These are phyloP conservation scores for Hipposideros larvatus DNA, from an alignment of 2,797 vertebrate genomes.

Conservation along the genomic window DNA sequence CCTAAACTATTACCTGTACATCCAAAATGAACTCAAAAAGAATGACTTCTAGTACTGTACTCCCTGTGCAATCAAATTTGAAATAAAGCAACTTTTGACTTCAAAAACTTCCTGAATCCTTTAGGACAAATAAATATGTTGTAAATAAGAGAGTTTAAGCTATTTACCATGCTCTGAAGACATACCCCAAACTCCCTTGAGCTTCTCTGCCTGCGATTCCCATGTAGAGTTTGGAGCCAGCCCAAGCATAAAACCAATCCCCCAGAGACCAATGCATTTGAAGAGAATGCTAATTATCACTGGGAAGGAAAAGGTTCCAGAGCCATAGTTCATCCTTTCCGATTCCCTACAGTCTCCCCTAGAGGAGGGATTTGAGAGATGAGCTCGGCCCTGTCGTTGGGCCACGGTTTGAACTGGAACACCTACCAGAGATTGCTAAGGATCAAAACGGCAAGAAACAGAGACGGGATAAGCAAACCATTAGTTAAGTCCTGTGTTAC, in stretches of 20 bases:
- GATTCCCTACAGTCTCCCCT: constrained; percentile 1
- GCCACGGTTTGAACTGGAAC: constrained; percentile 31
- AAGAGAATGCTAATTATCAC: constrained; percentile 64
- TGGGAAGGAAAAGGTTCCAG: not conserved
- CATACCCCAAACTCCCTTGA: constrained; percentile 38
- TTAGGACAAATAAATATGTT: constrained; percentile 48
- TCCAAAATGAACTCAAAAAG: constrained; percentile 60
- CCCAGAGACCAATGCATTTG: constrained; percentile 42
- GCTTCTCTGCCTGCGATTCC: constrained; percentile 52
- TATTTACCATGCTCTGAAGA: constrained; percentile 64
- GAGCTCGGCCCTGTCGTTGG: not conserved
- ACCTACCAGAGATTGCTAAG: not conserved
- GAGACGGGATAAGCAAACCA: not conserved
- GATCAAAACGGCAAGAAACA: constrained; percentile 26
- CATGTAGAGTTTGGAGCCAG: constrained; percentile 33
- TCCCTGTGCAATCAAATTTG: constrained; percentile 32
- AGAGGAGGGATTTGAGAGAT: constrained; percentile 55
- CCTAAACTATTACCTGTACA: not conserved
- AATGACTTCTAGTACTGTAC: constrained; percentile 73
- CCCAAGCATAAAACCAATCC: constrained; percentile 60
- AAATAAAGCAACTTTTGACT: constrained; percentile 71
- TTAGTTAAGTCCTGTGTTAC: not conserved
- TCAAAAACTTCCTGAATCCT: constrained; percentile 55
- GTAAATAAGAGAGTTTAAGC: constrained; percentile 50
- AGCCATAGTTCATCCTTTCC: constrained; percentile 43